Base-by-base conservation (phyloP, 2,888 invertebrate species). In the Chelonus formosanus region DNA sequence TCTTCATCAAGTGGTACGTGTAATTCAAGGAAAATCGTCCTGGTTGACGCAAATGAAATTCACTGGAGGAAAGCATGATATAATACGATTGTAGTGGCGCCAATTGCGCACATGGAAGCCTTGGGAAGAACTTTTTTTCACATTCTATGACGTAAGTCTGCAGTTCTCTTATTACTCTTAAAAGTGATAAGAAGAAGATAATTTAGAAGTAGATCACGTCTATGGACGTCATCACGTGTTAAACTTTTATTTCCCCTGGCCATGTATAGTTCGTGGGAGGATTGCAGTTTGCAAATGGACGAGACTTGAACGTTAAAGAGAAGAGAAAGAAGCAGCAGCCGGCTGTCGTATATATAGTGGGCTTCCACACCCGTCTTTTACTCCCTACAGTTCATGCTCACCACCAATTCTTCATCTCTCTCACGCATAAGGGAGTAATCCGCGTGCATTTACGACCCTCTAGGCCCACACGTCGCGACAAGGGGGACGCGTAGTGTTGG, bases 251-350 rank as follows among this genome's bases (percentile, higher is more conserved):
- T 67, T 62, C 59, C 56, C 62, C 40, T 20, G 10, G 34, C 36
- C 20, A 20, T 20, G 20, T 20, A 20, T 20, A 20, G 20, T 34
- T 45, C 8, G 45, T 58, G 48, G 59, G 54, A 44, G 43, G 66
- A 66, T 69, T 71, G 65, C 67, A 71, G 57, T 58, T 57, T 53
- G 58, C 45, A 63, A 56, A 63, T 44, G 57, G 52, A 45, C 52
- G 60, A 55, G 61, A 56, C 60, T 8, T 20, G 60, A 40, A 20
- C 62, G 47, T 44, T 40, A 59, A 58, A 10, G 58, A 66, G 66
- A 62, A 58, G 48, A 10, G 52, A 32, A 54, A 63, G 60, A 62
- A 70, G 67, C 75, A 74, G 75, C 75, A 75, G 76, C 76, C 76
- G 73, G 74, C 74, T 74, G 74, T 75, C 58, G 55, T 40, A 40